Percentiles rank a stretch among this genome's conserved stretches.
phyloP scores from a whole-genome alignment of 1,140 invertebrate genomes.

The Hyles vespertilio region DNA sequence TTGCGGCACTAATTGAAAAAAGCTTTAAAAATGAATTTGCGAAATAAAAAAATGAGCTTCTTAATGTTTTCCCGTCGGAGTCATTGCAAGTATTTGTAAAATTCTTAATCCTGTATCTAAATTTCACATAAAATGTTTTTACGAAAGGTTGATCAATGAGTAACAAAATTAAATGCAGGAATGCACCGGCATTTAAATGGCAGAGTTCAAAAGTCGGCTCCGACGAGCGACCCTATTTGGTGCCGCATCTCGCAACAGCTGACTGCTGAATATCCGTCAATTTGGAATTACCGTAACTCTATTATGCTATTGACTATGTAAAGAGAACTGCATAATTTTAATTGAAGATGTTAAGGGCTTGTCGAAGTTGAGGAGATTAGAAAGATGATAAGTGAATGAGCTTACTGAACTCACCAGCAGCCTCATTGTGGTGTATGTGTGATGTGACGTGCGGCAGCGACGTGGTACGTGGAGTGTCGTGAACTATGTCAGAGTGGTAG shows the following conservation, averaged over 20 bases:
- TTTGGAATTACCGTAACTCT: not conserved
- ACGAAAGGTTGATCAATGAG: constrained; percentile 4
- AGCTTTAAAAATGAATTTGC: no score
- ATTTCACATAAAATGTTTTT: constrained; percentile 9
- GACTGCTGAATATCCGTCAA: constrained; percentile 36
- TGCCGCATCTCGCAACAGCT: constrained; percentile 45
- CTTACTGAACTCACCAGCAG: constrained; percentile 58
- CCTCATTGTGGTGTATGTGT: constrained; percentile 61
- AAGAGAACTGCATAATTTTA: not conserved
- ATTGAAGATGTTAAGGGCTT: no score
- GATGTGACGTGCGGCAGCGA: constrained; percentile 49
- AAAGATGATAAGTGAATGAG: constrained; percentile 1
- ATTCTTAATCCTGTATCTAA: no score
- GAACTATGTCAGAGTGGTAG: constrained; percentile 71
- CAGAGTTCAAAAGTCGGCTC: constrained; percentile 59
- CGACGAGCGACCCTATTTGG: constrained; percentile 40
- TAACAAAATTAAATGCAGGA: constrained; percentile 35
- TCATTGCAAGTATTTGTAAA: no score
- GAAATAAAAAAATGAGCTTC: no score
- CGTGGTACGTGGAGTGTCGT: constrained; percentile 52
- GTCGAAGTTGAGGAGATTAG: not conserved
- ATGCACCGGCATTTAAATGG: constrained; percentile 49
- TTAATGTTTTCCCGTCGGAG: no score
- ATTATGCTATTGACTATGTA: not conserved
- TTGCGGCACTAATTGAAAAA: no score